phyloP scores from a whole-genome alignment of 2,888 invertebrate genomes.

The Leucophenga montana region DNA sequence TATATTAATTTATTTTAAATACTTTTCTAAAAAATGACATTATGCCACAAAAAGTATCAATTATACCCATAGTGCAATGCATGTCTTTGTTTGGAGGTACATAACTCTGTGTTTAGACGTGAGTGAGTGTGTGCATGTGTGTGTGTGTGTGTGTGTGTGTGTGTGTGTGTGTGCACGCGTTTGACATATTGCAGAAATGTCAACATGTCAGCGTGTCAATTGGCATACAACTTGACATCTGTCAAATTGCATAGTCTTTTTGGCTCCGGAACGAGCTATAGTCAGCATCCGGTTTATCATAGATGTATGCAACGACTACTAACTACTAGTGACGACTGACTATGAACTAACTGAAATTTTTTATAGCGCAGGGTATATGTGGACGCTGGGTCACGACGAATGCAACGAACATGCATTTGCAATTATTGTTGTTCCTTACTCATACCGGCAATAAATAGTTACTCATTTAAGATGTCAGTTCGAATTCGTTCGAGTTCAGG shows the following conservation, averaged over 20 bases:
- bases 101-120: background rate
- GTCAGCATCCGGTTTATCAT: too few relatives aligned
- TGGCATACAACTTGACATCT: conserved; percentile 21
- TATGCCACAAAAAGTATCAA: too few relatives aligned
- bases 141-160: conserved; percentile 22
- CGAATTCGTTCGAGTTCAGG: too few relatives aligned
- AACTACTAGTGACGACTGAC: background rate
- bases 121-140: conserved; percentile 33
- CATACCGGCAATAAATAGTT: too few relatives aligned
- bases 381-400: background rate
- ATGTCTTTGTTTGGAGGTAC: background rate
- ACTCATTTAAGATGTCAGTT: too few relatives aligned
- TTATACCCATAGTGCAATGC: too few relatives aligned
- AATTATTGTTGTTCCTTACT: background rate
- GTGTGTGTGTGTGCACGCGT: conserved; percentile 25
- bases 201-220: conserved; percentile 21
- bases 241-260: conserved; percentile 12
- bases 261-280: background rate
- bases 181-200: conserved; percentile 44
- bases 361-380: too few relatives aligned
- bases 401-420: conserved; percentile 7
- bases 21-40: too few relatives aligned
- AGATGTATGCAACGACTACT: too few relatives aligned
- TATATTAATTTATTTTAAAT: too few relatives aligned
- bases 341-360: background rate